These are phyloP conservation scores for Tragelaphus strepsiceros DNA, from an alignment of 2,113 vertebrate species.

Conservation along the genomic window DNA sequence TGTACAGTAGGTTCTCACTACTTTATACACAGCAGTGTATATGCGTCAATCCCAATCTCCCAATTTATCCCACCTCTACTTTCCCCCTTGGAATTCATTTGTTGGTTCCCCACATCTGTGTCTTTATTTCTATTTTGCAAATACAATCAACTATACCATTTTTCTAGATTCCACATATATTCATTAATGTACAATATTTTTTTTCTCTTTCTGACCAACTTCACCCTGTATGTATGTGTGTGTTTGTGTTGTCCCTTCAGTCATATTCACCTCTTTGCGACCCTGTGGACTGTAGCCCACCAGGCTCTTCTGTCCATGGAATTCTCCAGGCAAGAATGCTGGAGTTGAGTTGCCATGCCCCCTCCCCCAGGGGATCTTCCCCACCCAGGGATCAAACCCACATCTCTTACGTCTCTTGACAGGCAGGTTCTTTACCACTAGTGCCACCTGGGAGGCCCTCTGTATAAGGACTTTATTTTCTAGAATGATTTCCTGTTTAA, in stretches of 20 bases:
- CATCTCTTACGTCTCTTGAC: not conserved
- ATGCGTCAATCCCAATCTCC: not conserved
- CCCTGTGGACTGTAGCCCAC: not conserved
- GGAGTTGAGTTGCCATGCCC: not conserved
- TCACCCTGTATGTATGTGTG: not conserved
- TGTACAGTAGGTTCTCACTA: not conserved
- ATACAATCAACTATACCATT: not conserved
- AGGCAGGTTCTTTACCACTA: not conserved
- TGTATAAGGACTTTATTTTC: not conserved
- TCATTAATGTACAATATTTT: not conserved
- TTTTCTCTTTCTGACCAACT: not conserved
- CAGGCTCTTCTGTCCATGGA: not conserved
- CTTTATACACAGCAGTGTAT: not conserved
- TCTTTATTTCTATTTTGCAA: not conserved
- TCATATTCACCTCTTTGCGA: not conserved
- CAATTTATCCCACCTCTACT: not conserved
- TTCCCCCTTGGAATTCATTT: not conserved
- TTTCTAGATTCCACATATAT: not conserved
- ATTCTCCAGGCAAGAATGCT: not conserved
- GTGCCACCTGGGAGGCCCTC: not conserved
- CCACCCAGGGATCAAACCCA: not conserved
- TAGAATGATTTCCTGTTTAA: not conserved
- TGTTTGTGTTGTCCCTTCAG: not conserved
- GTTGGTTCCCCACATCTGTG: not conserved
- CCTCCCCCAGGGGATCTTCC: not conserved